Evolutionary conservation across 2,113 vertebrate species (phyloP), one percentile per base, ranked within the genome.

Genomic region (Oryzias curvinotus): DNA sequence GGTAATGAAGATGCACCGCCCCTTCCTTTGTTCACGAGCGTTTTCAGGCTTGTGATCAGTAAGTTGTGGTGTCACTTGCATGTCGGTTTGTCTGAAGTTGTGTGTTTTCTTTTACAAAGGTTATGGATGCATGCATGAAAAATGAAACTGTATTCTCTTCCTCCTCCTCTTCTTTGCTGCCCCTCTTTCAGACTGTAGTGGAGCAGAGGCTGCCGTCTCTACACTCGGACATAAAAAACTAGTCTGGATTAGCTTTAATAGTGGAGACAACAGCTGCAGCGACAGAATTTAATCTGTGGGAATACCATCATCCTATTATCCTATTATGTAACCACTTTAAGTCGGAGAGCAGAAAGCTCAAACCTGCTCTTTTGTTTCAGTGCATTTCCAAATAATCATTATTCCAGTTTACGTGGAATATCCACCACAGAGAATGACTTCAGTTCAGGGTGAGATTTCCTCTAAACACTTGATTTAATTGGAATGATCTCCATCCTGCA

Each of bases 1-100:
- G 50, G 50, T 66, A 64, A 68, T 82, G 83, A 90, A 89, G 88
- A 85, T 80, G 83, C 83, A 82, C 70, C 71, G 60, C 74, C 84
- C 73, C 65, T 69, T 65, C 63, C 18, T 67, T 53, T 57, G 21
- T 28, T 47, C 71, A 25, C 21, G 41, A 47, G 66, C 60, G 12
- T 61, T 52, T 47, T 67, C 36, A 51, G 49, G 18, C 55, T 52
- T n/a, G 23, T 54, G 23, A 15, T 41, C 52, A 25, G 48, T 30
- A 36, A 6, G 2, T 0, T 30, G 49, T 68, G 57, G 41, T 65
- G 62, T 65, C 28, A 30, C 30, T 45, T 4, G 45, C 58, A 28
- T 50, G 60, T 72, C 17, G 68, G 50, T 64, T 60, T 10, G 3
- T 45, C 50, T 48, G 4, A 66, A 41, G 45, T 26, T 44, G 10